Conservation (phyloP, 2,113 vertebrate species). For the Salminus brasiliensis region DNA sequence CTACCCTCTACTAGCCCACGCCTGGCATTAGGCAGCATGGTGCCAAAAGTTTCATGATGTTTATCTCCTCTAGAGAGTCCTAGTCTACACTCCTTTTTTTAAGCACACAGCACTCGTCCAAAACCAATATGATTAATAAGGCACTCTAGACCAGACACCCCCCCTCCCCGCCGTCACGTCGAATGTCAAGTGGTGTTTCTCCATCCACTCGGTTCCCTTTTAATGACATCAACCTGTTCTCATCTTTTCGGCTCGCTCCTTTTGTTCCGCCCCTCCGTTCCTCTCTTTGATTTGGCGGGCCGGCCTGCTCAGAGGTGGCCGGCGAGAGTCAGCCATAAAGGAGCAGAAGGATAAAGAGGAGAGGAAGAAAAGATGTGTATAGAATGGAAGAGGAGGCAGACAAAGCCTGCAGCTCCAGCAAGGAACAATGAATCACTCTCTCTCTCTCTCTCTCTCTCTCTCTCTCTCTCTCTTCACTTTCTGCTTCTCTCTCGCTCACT, state of each 20-base stretch:
- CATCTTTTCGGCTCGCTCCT: neutral
- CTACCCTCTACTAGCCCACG: too few species aligned
- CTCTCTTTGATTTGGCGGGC: neutral
- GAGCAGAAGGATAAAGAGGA: conserved; percentile 6
- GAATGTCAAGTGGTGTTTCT: conserved; percentile 20
- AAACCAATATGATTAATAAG: conserved; percentile 10
- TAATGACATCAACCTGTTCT: conserved; percentile 50
- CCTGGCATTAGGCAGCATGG: too few species aligned
- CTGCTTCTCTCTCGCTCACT: conserved; percentile 57
- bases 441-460: neutral
- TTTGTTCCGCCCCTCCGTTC: conserved; percentile 60
- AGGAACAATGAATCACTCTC: conserved; percentile 2
- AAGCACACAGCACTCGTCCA: neutral
- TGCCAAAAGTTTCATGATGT: too few species aligned
- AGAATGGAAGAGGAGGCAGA: conserved; percentile 19
- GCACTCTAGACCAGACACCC: conserved; percentile 65
- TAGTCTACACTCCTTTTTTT: too few species aligned
- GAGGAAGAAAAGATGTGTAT: neutral
- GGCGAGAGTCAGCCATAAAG: neutral
- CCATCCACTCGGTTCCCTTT: neutral
- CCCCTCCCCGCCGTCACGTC: conserved; percentile 60
- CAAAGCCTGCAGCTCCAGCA: neutral
- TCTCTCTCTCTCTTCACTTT: neutral
- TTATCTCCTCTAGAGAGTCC: too few species aligned
- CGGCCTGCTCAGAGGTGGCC: conserved; percentile 15